Percentiles rank a stretch among this genome's conserved stretches.
Conservation (phyloP, 2,888 invertebrate species). For the Macrophya annulata region DNA sequence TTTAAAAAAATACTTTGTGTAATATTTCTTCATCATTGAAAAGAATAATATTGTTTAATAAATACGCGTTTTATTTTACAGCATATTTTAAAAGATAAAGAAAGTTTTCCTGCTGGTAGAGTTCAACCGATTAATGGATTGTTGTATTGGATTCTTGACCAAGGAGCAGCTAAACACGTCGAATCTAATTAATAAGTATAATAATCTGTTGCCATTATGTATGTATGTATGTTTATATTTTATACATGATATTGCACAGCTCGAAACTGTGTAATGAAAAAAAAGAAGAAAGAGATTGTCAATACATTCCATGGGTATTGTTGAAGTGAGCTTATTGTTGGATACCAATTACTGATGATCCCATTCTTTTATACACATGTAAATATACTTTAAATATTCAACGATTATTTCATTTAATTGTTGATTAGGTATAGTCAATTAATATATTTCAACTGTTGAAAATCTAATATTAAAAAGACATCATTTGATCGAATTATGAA, state of each 20-base stretch:
- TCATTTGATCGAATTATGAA: slow-evolving; percentile 18
- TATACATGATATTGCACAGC: background rate
- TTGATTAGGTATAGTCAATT: slow-evolving; percentile 19
- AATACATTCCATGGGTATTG: slow-evolving; percentile 20
- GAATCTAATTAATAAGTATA: slow-evolving; percentile 34
- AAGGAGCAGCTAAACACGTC: slow-evolving; percentile 68
- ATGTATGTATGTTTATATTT: too few species aligned
- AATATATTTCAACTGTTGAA: slow-evolving; percentile 11
- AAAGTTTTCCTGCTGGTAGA: slow-evolving; percentile 88
- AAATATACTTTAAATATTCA: background rate
- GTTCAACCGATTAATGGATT: slow-evolving; percentile 87
- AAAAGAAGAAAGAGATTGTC: background rate
- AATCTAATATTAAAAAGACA: background rate
- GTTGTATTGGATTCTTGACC: slow-evolving; percentile 82
- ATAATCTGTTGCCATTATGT: background rate
- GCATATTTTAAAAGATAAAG: slow-evolving; percentile 89
- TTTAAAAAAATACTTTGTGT: background rate
- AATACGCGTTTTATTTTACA: slow-evolving; percentile 78
- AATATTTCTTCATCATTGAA: background rate
- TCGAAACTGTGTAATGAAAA: background rate
- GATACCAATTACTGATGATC: background rate
- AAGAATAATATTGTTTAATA: background rate
- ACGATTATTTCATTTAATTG: slow-evolving; percentile 4
- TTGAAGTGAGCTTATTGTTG: slow-evolving; percentile 23
- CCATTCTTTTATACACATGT: background rate